phyloP scores from a whole-genome alignment of 1,140 invertebrate genomes.

The Tribolium castaneum region DNA sequence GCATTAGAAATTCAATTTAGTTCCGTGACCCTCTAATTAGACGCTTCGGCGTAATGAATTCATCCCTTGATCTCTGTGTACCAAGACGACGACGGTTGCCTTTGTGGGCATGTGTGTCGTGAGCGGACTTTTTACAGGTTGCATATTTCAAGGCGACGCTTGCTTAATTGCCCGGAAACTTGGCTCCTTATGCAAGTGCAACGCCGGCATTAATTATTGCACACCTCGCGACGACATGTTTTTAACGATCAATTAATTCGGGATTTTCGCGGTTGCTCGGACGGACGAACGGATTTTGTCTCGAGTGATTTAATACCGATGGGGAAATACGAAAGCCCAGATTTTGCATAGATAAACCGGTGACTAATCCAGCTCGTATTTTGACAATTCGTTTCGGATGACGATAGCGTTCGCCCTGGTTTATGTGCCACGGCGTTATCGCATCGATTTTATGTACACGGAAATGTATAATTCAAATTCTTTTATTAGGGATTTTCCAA shows the following conservation, averaged over 20 bases:
- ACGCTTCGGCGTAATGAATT: conserved; percentile 22
- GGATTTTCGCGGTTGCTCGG: neutral
- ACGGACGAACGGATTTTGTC: no score
- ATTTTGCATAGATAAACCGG: neutral
- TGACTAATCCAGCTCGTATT: neutral
- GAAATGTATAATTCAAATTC: neutral
- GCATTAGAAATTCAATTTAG: conserved; percentile 36
- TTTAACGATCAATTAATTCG: neutral
- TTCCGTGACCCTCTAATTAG: conserved; percentile 31
- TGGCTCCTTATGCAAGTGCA: neutral
- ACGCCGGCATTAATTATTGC: conserved; percentile 1
- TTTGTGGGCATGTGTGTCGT: conserved; percentile 5
- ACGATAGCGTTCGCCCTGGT: neutral
- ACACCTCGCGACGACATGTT: neutral
- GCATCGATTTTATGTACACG: neutral
- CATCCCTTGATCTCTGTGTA: conserved; percentile 27
- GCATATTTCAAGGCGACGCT: neutral
- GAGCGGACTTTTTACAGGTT: neutral
- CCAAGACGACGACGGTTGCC: conserved; percentile 8
- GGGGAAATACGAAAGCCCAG: neutral
- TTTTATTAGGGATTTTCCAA: neutral
- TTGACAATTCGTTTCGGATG: neutral
- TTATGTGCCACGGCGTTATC: neutral
- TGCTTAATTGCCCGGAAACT: conserved; percentile 14
- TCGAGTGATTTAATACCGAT: neutral